Percentiles rank a stretch among this genome's conserved stretches.
Conservation (phyloP, 2,113 vertebrate species). For the Anser brachyrhynchus region DNA sequence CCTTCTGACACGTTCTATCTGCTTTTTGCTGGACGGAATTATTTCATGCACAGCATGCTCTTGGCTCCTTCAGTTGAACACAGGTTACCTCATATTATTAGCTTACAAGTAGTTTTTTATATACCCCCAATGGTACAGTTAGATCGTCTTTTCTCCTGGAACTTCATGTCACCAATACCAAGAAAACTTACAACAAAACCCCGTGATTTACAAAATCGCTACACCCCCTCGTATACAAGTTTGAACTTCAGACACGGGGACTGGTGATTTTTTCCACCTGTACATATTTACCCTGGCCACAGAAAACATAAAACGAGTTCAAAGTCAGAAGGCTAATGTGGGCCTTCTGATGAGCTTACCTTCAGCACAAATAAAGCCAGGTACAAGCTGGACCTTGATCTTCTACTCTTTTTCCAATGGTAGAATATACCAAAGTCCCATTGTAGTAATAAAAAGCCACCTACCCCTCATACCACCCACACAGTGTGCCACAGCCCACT, state of each 20-base stretch:
- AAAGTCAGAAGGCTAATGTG: neutral
- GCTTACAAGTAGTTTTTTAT: neutral
- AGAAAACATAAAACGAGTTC: neutral
- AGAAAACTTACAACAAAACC: neutral
- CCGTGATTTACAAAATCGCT: fast-evolving
- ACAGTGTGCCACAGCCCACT: fast-evolving
- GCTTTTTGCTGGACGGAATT: neutral
- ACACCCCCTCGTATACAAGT: neutral
- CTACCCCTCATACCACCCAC: neutral
- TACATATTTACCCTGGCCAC: neutral
- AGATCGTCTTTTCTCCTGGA: neutral
- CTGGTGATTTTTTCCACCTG: neutral
- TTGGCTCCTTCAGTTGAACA: neutral
- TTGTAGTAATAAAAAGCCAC: neutral
- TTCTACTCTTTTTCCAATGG: neutral
- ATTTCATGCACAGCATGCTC: neutral
- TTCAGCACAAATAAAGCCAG: neutral
- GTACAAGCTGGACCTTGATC: neutral
- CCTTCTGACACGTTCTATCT: neutral
- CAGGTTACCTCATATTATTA: neutral
- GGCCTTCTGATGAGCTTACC: neutral
- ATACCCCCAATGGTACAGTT: neutral
- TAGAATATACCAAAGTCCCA: neutral
- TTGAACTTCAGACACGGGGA: neutral
- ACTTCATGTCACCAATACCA: neutral